phyloP scores from a whole-genome alignment of 2,888 invertebrate genomes.

The Stomorhina lunata region DNA sequence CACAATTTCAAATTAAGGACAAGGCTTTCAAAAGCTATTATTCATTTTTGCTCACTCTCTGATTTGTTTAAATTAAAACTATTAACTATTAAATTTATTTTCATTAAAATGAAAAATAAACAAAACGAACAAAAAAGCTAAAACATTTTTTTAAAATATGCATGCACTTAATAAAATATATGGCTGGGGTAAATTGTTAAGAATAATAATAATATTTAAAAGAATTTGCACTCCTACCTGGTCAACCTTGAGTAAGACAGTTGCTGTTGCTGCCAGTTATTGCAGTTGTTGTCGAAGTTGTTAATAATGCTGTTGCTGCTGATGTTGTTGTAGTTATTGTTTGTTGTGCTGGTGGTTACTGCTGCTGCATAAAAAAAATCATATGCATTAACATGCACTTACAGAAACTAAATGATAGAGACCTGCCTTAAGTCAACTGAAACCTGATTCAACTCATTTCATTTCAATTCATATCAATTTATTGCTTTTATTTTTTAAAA shows the following conservation, averaged over 20 bases:
- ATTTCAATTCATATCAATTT: too few species aligned
- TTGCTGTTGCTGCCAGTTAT: conserved; percentile 35
- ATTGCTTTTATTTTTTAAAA: too few species aligned
- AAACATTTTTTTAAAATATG: conserved; percentile 42
- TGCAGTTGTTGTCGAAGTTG: background rate
- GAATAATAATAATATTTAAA: conserved; percentile 54
- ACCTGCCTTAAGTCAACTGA: too few species aligned
- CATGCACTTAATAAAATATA: conserved; percentile 49
- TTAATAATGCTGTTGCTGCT: background rate
- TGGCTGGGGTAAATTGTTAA: conserved; percentile 55
- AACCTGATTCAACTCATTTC: too few species aligned
- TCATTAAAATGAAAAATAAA: background rate
- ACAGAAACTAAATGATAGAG: too few species aligned
- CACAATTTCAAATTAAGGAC: conserved; percentile 40
- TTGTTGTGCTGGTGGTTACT: background rate
- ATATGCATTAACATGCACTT: conserved; percentile 50
- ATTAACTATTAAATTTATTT: conserved; percentile 29
- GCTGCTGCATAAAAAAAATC: conserved; percentile 53
- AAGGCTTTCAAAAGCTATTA: conserved; percentile 33
- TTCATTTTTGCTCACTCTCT: background rate
- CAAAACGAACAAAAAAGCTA: background rate
- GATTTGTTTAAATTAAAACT: conserved; percentile 27
- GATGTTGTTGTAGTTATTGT: background rate
- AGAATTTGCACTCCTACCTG: conserved; percentile 64
- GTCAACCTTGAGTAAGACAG: conserved; percentile 62